These are phyloP conservation scores for Gisinianus flammeolus DNA, from an alignment of 2,888 invertebrate species.

Conservation along the genomic window DNA sequence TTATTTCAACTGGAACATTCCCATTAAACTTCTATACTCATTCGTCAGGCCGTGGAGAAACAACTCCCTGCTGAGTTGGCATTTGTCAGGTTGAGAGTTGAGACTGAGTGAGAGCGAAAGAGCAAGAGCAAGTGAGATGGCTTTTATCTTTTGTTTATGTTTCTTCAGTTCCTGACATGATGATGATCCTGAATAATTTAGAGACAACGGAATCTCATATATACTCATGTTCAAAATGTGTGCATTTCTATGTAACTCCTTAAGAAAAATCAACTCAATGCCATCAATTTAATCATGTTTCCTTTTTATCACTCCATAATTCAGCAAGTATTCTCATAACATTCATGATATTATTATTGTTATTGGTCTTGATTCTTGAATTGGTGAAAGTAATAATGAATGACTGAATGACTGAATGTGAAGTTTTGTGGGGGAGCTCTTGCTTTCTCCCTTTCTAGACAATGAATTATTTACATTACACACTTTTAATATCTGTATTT, in stretches of 20 bases:
- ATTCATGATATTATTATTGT: no score
- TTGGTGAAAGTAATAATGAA: no score
- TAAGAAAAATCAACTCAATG: constrained; percentile 6
- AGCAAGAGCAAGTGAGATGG: neutral
- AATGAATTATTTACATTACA: neutral
- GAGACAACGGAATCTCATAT: neutral
- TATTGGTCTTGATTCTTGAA: no score
- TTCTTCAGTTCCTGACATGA: neutral
- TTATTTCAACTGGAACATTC: neutral
- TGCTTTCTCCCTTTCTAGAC: neutral
- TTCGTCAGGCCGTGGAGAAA: neutral
- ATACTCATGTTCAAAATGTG: neutral
- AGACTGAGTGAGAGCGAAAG: neutral
- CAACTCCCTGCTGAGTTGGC: neutral
- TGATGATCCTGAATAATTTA: neutral
- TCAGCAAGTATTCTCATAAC: no score
- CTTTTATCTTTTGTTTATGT: constrained; percentile 17
- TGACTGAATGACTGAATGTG: no score
- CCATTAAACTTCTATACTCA: neutral
- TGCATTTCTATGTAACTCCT: neutral
- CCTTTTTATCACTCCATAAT: neutral
- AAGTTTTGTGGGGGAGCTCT: no score
- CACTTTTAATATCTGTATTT: neutral
- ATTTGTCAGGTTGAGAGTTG: neutral
- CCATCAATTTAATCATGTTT: constrained; percentile 1